Evolutionary conservation across 2,888 invertebrate species (phyloP).

Genomic region (Hypsopygia costalis): DNA sequence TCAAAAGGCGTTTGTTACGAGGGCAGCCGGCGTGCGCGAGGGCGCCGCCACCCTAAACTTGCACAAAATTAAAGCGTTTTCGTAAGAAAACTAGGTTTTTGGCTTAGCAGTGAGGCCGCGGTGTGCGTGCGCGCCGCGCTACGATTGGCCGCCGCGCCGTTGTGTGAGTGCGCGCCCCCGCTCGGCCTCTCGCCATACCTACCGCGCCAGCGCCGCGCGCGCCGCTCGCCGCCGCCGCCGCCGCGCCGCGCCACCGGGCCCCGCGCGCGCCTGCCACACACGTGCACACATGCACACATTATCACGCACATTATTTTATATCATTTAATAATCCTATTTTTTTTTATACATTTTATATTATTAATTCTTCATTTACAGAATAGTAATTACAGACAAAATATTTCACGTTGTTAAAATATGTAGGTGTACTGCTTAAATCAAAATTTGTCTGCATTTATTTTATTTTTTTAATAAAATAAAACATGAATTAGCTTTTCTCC

Average conservation of each 20-base stretch:
- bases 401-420: no score
- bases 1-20: constrained; percentile 16
- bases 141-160: constrained; percentile 55
- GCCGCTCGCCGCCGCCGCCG: constrained; percentile 31
- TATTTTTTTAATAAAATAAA: no score
- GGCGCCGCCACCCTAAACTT: constrained; percentile 51
- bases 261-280: constrained; percentile 16
- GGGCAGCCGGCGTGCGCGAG: constrained; percentile 52
- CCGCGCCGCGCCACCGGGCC: constrained; percentile 14
- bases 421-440: no score
- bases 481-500: no score
- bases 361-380: no score
- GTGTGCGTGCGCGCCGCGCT: constrained; percentile 55
- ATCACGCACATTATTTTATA: constrained; percentile 11
- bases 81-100: constrained; percentile 53
- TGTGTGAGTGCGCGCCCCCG: constrained; percentile 58
- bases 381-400: no score
- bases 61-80: constrained; percentile 57
- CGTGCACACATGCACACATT: constrained; percentile 23
- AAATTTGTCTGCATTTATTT: no score
- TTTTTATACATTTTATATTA: no score
- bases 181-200: constrained; percentile 58
- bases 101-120: constrained; percentile 32
- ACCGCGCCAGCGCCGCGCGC: constrained; percentile 39
- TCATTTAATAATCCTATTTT: not conserved